Evolutionary conservation across 2,797 vertebrate genomes (phyloP), one percentile per base, ranked within the genome.

Genomic region (Diglossa cyanea): DNA sequence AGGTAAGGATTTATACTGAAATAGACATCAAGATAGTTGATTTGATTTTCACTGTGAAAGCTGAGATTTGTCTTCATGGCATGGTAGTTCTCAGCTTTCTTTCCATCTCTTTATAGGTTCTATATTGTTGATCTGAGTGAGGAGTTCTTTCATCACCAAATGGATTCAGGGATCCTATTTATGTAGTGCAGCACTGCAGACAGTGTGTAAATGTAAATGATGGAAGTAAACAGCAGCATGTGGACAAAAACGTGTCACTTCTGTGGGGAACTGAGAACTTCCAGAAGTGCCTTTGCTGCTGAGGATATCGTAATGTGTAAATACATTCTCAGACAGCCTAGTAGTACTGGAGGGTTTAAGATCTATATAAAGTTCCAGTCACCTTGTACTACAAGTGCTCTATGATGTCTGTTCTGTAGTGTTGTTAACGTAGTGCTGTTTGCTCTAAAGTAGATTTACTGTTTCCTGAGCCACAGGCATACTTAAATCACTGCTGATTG

Each of bases 201-300:
- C 0, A 1, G 7, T 42, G 24, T 0, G 9, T 31, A 45, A 26
- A 11, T 61, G 21, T 83, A 28, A 47, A 23, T 15, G 30, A 25
- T 73, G 44, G 54, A 57, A 54, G 9, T 62, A 17, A 61, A 31
- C 63, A 45, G 33, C 50, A 60, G 23, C 10, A 20, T 2, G 2
- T 30, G 25, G 21, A 7, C 33, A n/a, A 47, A 45, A 74, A 26
- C 0, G 0, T 37, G 51, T 50, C 16, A 6, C 44, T 73, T 2
- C 6, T 6, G 11, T 12, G 44, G 24, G 48, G 37, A 78, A 4
- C 14, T 4, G 50, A 47, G 57, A 58, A 13, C 21, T 48, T 83
- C 7, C 0, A 63, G 28, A 51, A 37, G 12, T 87, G 48, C 53
- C 13, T 74, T 40, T 37, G 37, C 60, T 89, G 54, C 25, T 7